Base-by-base conservation (phyloP, 2,113 vertebrate genomes). In the Triplophysa dalaica region DNA sequence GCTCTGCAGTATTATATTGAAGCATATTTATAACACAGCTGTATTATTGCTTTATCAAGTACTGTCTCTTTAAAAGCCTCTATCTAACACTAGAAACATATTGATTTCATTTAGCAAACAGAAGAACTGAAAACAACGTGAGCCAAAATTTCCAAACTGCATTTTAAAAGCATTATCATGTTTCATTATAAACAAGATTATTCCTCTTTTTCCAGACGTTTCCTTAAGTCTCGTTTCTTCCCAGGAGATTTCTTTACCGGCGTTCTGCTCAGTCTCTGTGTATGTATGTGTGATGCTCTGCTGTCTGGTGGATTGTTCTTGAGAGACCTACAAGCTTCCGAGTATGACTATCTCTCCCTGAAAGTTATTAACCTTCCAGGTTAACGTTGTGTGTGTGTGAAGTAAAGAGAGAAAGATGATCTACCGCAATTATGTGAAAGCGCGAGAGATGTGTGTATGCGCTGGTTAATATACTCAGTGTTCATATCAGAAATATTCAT, bases 321-420 rank as follows among this genome's bases (percentile, higher is more conserved):
- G 48, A 66, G 70, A 48, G 61, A 8, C 43, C 21, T 72, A 75
- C 48, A 29, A 65, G 70, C 79, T 60, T 24, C 61, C 56, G 52
- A 48, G 21, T 48, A 56, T 43, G 52, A 60, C 48, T 75, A 60
- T 80, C 50, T 83, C 77, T 82, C 29, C 48, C 70, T 74, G 70
- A 38, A 72, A 58, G 45, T 58, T 67, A 60, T 60, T 54, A 67
- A 60, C 62, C 22, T 65, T 45, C 43, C 43, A 12, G 43, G 43
- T 45, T 45, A 11, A 45, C 43, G 2, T 45, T 21, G 82, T 8
- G 54, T 54, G 17, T 26, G 66, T 65, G 66, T 72, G 14, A 54
- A 29, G 70, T 63, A 66, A 78, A 80, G 77, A 81, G 75, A 54
- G 82, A 81, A 48, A 62, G 24, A n/a, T 14, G 22, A 61, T 9